Conservation (phyloP, 2,113 vertebrate species). For the Grantiella picta region DNA sequence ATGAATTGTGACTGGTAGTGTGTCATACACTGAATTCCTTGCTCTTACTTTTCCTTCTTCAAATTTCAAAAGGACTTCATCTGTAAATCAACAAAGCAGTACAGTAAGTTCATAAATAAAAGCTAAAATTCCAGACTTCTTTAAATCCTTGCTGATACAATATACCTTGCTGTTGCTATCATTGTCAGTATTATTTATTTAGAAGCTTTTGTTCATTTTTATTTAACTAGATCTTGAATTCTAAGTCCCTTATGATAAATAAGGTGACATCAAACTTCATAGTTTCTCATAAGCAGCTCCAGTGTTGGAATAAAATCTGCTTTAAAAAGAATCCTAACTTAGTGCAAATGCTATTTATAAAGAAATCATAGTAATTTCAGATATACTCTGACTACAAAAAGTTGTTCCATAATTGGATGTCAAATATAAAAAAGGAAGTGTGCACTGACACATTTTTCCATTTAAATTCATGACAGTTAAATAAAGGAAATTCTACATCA, state of each 20-base stretch:
- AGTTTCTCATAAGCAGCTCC: not conserved
- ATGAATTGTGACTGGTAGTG: constrained; percentile 86
- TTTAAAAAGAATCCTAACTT: not conserved
- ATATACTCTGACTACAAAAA: not conserved
- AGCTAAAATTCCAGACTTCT: not conserved
- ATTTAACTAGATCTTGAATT: not conserved
- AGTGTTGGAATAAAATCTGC: not conserved
- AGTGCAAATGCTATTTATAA: not conserved
- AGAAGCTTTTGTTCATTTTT: not conserved
- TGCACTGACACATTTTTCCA: not conserved
- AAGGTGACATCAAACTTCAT: not conserved
- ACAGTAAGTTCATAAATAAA: not conserved
- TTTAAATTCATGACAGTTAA: not conserved
- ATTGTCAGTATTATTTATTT: not conserved
- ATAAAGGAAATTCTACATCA: not conserved
- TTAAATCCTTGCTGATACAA: not conserved
- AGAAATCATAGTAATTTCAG: not conserved
- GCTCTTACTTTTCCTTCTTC: constrained; percentile 87
- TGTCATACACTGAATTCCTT: constrained; percentile 89
- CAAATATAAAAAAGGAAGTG: not conserved
- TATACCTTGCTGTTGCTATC: not conserved
- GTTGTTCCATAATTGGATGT: not conserved
- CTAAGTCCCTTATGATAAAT: not conserved
- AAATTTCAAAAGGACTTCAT: constrained; percentile 94
- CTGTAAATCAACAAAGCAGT: constrained; percentile 66